Conservation (phyloP, 2,797 vertebrate genomes). For the Holocentrus rufus region DNA sequence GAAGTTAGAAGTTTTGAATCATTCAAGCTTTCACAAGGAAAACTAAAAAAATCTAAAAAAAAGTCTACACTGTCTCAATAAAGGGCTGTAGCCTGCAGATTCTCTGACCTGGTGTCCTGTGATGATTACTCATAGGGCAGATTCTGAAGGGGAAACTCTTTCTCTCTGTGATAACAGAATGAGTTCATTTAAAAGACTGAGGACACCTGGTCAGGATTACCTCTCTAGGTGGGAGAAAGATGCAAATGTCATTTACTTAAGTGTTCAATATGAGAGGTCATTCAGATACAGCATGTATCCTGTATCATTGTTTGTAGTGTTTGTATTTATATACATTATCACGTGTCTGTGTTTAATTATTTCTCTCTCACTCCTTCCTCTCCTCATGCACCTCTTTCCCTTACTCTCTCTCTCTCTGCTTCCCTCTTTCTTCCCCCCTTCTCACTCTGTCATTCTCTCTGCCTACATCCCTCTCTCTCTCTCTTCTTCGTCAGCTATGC, state of each 20-base stretch:
- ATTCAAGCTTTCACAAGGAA: no score
- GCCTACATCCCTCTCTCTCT: no score
- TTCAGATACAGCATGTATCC: no score
- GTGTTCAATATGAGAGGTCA: background rate
- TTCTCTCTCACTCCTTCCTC: background rate
- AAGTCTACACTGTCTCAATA: constrained; percentile 24
- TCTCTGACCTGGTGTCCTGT: constrained; percentile 69
- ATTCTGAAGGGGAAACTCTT: constrained; percentile 86
- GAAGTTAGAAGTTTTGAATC: no score
- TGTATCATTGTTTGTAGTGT: background rate
- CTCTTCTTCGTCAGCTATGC: constrained; percentile 86
- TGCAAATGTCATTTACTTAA: no score
- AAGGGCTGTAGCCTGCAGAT: constrained; percentile 23
- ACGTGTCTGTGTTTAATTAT: constrained; percentile 5
- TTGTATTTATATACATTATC: background rate
- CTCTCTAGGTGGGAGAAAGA: no score
- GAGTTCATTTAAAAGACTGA: constrained; percentile 72
- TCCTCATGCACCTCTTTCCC: background rate
- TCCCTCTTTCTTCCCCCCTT: background rate
- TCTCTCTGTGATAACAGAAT: constrained; percentile 75
- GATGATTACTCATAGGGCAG: constrained; percentile 98
- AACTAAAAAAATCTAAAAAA: background rate
- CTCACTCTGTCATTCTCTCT: background rate
- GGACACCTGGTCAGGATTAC: constrained; percentile 54
- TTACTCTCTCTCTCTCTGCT: background rate